Percentiles rank a stretch among this genome's conserved stretches.
phyloP scores from a whole-genome alignment of 2,888 invertebrate species.

The Drosophila falleni region DNA sequence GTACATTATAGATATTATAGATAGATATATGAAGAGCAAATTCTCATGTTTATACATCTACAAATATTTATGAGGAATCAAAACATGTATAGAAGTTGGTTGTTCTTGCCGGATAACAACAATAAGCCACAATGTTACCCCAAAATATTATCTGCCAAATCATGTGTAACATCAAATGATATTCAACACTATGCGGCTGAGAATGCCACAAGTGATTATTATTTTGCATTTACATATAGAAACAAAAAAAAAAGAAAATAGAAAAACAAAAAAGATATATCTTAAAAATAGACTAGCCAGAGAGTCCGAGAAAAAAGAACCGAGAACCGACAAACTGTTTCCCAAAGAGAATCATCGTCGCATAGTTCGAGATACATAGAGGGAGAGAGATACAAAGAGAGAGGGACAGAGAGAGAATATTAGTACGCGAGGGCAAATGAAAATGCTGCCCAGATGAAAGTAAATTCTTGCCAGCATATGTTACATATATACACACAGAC shows the following conservation, averaged over 20 bases:
- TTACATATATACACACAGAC: conserved; percentile 3
- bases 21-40: conserved; percentile 8
- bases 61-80: background rate
- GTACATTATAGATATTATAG: conserved; percentile 26
- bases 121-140: conserved; percentile 24
- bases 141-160: conserved; percentile 69
- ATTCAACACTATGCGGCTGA: conserved; percentile 82
- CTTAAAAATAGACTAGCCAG: conserved; percentile 69
- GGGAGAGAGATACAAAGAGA: conserved; percentile 5
- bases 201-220: conserved; percentile 79
- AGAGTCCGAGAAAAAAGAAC: conserved; percentile 35
- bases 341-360: conserved; percentile 8
- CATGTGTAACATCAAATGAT: conserved; percentile 81
- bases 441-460: conserved; percentile 76
- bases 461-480: conserved; percentile 75
- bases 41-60: background rate
- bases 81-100: conserved; percentile 12
- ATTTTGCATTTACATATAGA: conserved; percentile 64
- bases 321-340: conserved; percentile 8
- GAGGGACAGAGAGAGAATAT: conserved; percentile 13
- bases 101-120: conserved; percentile 27
- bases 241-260: conserved; percentile 12
- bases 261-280: conserved; percentile 33
- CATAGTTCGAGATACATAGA: conserved; percentile 13
- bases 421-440: conserved; percentile 45